A percentile compares a stretch with the other conserved stretches of the same genome.
phyloP scores from a whole-genome alignment of 2,113 vertebrate species.

The Malurus cyaneus region DNA sequence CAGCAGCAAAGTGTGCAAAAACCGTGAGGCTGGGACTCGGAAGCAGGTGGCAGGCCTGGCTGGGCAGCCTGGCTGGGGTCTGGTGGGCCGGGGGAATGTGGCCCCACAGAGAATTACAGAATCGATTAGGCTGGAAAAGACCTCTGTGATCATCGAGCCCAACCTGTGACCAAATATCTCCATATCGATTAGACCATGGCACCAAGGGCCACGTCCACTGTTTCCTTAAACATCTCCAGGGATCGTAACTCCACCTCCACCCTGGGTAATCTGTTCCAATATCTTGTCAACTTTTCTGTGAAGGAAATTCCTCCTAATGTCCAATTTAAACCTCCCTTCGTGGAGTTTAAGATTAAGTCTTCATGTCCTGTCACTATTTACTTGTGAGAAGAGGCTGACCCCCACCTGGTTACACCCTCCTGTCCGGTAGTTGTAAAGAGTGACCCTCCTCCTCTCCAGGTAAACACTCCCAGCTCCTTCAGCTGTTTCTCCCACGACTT shows the following conservation, averaged over 20 bases:
- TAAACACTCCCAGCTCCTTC: not conserved
- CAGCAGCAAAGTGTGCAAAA: not conserved
- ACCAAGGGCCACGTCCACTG: not conserved
- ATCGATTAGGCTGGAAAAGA: not conserved
- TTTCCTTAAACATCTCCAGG: not conserved
- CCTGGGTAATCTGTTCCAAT: not conserved
- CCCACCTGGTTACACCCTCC: not conserved
- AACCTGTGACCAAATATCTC: not conserved
- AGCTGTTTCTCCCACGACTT: not conserved
- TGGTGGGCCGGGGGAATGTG: too few relatives aligned
- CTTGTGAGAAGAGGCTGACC: not conserved
- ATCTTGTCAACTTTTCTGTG: not conserved
- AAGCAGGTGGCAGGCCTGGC: not conserved
- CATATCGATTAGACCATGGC: not conserved
- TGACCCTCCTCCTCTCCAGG: not conserved
- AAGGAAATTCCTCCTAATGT: not conserved
- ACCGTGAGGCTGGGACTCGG: rapidly evolving
- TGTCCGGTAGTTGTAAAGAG: too few relatives aligned
- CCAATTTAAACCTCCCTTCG: not conserved
- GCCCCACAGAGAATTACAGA: not conserved
- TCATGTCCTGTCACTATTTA: not conserved
- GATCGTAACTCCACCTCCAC: not conserved
- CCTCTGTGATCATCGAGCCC: too few relatives aligned
- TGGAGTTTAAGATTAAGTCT: not conserved
- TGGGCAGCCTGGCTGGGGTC: not conserved